Percentiles rank a stretch among this genome's conserved stretches.
Conservation (phyloP, 92 coral and sea anemone genomes). For the Desmophyllum pertusum region DNA sequence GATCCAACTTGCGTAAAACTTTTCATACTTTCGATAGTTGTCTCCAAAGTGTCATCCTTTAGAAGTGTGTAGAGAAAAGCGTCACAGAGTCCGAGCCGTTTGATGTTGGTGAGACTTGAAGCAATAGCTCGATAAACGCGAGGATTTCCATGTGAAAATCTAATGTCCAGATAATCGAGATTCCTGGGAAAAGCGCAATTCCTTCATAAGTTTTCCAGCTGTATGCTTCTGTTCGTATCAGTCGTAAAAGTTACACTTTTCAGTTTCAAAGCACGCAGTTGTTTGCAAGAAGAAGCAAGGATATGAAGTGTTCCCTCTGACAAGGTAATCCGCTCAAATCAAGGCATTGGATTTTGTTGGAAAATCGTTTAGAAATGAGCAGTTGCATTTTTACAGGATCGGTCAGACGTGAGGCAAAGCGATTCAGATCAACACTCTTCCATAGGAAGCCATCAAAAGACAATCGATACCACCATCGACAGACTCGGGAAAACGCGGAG, state of each 20-base stretch:
- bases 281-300: conserved; percentile 44
- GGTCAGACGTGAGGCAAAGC: conserved; percentile 42
- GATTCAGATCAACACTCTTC: conserved; percentile 58
- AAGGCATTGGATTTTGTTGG: conserved; percentile 44
- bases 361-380: conserved; percentile 30
- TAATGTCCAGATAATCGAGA: conserved; percentile 56
- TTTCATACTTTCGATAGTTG: conserved; percentile 38
- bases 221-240: neutral
- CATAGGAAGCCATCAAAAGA: conserved; percentile 38
- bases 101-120: conserved; percentile 38
- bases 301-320: conserved; percentile 37
- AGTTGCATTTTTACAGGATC: conserved; percentile 27
- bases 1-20: conserved; percentile 62
- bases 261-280: conserved; percentile 43
- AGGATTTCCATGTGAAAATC: conserved; percentile 65
- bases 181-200: conserved; percentile 38
- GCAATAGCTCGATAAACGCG: conserved; percentile 59
- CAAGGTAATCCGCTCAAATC: conserved; percentile 64
- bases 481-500: conserved; percentile 13
- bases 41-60: conserved; percentile 21
- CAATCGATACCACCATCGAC: conserved; percentile 27
- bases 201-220: neutral
- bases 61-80: conserved; percentile 58
- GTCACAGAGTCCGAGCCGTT: conserved; percentile 72
- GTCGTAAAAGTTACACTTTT: conserved; percentile 53